Base-by-base conservation (phyloP, 2,113 vertebrate genomes). In the Todiramphus chloris region DNA sequence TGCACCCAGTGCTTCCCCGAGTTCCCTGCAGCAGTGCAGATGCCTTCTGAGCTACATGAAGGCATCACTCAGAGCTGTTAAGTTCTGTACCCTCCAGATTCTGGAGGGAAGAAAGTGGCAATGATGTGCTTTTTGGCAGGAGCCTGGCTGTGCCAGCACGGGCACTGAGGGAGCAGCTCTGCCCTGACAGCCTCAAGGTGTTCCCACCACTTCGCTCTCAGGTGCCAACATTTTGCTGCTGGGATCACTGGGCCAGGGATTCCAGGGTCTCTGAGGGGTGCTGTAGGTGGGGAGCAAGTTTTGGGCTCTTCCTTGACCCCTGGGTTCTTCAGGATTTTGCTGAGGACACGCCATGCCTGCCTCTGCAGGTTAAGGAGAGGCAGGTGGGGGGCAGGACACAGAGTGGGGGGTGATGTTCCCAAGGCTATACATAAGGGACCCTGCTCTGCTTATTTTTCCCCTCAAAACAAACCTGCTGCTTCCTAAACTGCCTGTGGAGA, bases 391-490 rank as follows among this genome's bases (percentile, higher is more conserved):
- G 13, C n/a, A 44, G 35, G 63, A 78, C 3, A 16, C 4, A 7
- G 24, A 19, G 19, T 0, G 0, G 6, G 43, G 28, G 30, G 3
- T 43, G 64, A 37, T 1, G 1, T 37, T 55, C 56, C 51, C 53
- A 18, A 13, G 55, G 79, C 67, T 56, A 27, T 16, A 4, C 48
- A 72, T 62, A 18, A 37, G 30, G 10, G 33, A 63, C 6, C 17
- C 59, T 24, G 17, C 35, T 16, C 43, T 79, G 21, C 37, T 28
- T 17, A 5, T n/a, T 66, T 55, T 6, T 1, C 14, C 46, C n/a
- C 31, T 84, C 30, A 41, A 19, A 44, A 8, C 66, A 56, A 43
- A 41, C 12, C 69, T 50, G 10, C 37, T 59, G 56, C 44, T 82
- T 62, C 62, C 70, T 59, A 60, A 69, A 21, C 30, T 62, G 35